A percentile compares a stretch with the other conserved stretches of the same genome.
Conservation (phyloP, 2,797 vertebrate species). For the Iguana delicatissima region DNA sequence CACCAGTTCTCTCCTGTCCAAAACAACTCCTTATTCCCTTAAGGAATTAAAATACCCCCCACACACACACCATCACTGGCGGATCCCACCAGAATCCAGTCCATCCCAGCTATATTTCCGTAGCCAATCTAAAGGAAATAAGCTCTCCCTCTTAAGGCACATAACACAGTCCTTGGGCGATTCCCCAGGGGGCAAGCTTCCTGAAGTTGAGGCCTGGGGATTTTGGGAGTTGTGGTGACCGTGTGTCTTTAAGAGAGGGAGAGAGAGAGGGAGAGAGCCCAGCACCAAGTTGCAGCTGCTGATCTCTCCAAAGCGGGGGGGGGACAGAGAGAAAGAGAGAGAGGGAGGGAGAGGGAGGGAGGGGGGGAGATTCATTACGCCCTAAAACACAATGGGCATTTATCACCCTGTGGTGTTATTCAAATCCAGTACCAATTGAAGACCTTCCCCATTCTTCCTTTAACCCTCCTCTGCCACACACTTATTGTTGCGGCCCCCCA, state of each 20-base stretch:
- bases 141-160: no score
- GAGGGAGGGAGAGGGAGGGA: not conserved
- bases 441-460: constrained; percentile 92
- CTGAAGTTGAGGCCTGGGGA: not conserved
- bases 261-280: no score
- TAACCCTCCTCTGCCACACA: constrained; percentile 87
- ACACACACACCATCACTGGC: no score
- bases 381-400: constrained; percentile 99
- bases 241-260: constrained; percentile 90
- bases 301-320: constrained; percentile 79
- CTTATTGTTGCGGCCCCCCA: constrained; percentile 90
- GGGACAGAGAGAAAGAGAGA: constrained; percentile 39
- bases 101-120: no score
- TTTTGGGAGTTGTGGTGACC: constrained; percentile 53
- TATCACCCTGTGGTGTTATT: constrained; percentile 99
- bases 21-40: no score
- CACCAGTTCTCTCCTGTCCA: no score
- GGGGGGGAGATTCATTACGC: constrained; percentile 99
- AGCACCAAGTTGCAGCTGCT: constrained; percentile 96
- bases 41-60: no score
- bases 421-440: constrained; percentile 99
- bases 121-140: no score
- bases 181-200: no score
- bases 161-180: no score
- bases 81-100: no score